Conservation (phyloP, 1,140 invertebrate species). For the Portunus trituberculatus region DNA sequence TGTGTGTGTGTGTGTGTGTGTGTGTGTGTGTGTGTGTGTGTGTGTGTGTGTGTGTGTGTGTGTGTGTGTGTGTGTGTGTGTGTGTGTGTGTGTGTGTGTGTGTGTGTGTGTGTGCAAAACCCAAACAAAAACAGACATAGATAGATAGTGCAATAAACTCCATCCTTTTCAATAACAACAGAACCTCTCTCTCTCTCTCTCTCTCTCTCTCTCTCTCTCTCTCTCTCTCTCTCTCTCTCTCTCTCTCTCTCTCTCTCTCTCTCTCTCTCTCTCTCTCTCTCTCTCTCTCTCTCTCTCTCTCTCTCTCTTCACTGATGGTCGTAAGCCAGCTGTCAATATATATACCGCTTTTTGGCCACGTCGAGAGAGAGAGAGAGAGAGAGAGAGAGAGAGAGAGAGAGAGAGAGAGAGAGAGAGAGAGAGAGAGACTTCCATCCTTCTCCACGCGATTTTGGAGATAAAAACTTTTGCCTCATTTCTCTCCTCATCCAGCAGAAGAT, state of each 20-base stretch:
- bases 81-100: background rate
- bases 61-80: background rate
- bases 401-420: constrained; percentile 20
- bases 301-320: background rate
- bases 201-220: background rate
- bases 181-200: background rate
- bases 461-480: background rate
- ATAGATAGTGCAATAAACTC: background rate
- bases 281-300: constrained; percentile 8
- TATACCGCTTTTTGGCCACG: background rate
- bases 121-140: background rate
- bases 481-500: background rate
- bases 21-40: background rate
- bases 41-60: background rate
- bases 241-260: background rate
- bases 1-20: background rate
- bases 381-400: constrained; percentile 20
- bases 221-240: background rate
- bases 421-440: background rate
- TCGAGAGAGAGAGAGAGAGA: background rate
- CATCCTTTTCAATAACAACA: background rate
- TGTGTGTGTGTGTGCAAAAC: background rate
- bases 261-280: background rate
- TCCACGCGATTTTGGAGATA: background rate
- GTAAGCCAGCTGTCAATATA: background rate